Percentiles rank a stretch among this genome's conserved stretches.
Conservation (phyloP, 2,797 vertebrate genomes). For the Psittacula echo region DNA sequence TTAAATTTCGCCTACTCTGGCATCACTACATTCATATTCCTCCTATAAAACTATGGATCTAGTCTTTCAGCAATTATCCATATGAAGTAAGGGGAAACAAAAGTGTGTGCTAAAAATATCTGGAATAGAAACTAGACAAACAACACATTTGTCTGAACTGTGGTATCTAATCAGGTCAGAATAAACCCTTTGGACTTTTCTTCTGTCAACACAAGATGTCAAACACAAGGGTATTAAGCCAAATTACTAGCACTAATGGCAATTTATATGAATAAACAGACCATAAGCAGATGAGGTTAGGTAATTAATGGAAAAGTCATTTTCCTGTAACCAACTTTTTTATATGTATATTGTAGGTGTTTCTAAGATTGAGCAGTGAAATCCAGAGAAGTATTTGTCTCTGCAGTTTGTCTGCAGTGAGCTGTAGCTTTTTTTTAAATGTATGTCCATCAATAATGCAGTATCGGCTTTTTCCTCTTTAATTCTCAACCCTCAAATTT, state of each 20-base stretch:
- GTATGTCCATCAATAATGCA: not conserved
- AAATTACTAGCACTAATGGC: not conserved
- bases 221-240: not conserved
- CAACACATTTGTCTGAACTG: not conserved
- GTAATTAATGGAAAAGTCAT: not conserved
- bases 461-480: not conserved
- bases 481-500: not conserved
- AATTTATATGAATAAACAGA: not conserved
- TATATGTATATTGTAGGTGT: not conserved
- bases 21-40: not conserved
- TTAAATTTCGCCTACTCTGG: not conserved
- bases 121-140: not conserved
- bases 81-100: not conserved
- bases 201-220: not conserved
- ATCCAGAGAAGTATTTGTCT: not conserved
- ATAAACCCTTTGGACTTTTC: not conserved
- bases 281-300: not conserved
- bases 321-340: not conserved
- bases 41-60: not conserved
- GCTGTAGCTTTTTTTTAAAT: not conserved
- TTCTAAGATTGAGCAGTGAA: not conserved
- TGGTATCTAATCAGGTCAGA: not conserved
- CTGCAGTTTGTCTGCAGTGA: not conserved
- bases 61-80: not conserved
- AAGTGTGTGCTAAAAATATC: not conserved